phyloP scores from a whole-genome alignment of 2,888 invertebrate genomes.

The Crocallis elinguaria region DNA sequence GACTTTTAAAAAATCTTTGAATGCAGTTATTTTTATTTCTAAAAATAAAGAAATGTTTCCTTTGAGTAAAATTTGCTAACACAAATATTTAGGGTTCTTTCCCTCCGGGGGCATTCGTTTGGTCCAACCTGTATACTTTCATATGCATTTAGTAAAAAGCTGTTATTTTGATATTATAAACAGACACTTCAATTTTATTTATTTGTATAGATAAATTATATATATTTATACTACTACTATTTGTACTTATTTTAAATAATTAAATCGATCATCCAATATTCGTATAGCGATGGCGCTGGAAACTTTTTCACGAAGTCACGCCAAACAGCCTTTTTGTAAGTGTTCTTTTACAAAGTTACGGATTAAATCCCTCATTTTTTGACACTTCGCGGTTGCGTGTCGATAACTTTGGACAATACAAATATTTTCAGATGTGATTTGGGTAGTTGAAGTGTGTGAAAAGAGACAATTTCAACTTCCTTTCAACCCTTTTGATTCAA shows the following conservation, averaged over 20 bases:
- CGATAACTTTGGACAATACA: slow-evolving; percentile 46
- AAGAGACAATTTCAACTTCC: not conserved
- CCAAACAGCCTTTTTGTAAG: slow-evolving; percentile 64
- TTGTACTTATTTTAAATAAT: not conserved
- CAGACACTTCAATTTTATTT: no score
- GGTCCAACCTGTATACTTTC: no score
- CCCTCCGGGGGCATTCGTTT: no score
- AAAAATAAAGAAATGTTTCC: no score
- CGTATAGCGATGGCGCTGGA: slow-evolving; percentile 23
- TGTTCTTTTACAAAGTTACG: slow-evolving; percentile 77
- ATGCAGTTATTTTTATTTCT: no score
- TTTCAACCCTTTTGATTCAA: not conserved
- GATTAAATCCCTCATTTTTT: slow-evolving; percentile 75
- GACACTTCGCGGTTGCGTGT: slow-evolving; percentile 55
- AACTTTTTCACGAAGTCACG: slow-evolving; percentile 79
- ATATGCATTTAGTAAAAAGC: no score
- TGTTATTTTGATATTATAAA: no score
- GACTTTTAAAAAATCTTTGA: no score
- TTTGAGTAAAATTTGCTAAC: no score
- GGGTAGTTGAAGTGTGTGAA: not conserved
- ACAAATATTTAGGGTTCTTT: no score
- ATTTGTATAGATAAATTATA: no score
- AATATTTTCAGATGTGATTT: slow-evolving; percentile 32
- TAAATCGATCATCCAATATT: slow-evolving; percentile 32
- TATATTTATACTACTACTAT: not conserved